Percentiles rank a stretch among this genome's conserved stretches.
Evolutionary conservation across 2,888 invertebrate genomes (phyloP).

Genomic region (Phymatocera aterrima): DNA sequence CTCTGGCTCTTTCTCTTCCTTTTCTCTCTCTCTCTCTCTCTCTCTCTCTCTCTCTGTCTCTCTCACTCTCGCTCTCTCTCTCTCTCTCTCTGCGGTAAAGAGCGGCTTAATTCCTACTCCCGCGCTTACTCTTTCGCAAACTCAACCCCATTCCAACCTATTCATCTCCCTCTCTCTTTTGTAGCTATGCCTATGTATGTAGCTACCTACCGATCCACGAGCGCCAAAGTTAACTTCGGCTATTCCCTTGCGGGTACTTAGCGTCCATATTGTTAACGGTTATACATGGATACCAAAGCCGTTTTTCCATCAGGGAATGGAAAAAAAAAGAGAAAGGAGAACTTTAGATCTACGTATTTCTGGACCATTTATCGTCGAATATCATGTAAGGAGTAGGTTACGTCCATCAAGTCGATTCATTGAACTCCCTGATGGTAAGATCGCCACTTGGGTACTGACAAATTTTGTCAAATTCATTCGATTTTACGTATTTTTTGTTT

Average conservation of each 20-base stretch:
- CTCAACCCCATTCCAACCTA: background rate
- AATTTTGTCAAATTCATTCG: no score
- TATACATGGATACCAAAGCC: slow-evolving; percentile 10
- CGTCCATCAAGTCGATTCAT: no score
- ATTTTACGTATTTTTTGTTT: no score
- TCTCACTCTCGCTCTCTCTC: background rate
- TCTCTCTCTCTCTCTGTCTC: background rate
- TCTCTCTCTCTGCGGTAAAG: slow-evolving; percentile 23
- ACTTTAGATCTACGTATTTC: no score
- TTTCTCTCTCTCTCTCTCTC: background rate
- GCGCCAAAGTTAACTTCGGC: slow-evolving; percentile 33
- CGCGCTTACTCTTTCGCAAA: slow-evolving; percentile 16
- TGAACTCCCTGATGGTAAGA: no score
- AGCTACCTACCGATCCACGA: background rate
- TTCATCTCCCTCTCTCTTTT: slow-evolving; percentile 5
- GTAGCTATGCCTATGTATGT: background rate
- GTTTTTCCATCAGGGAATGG: background rate
- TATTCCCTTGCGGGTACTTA: slow-evolving; percentile 20
- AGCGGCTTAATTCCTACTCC: slow-evolving; percentile 29
- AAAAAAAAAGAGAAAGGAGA: background rate
- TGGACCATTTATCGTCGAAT: no score
- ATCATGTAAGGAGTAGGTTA: no score
- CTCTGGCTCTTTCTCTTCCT: background rate
- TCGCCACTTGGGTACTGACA: no score
- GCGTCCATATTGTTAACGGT: slow-evolving; percentile 36